Evolutionary conservation across 2,888 invertebrate genomes (phyloP).

Genomic region (Ennomos fuscantarius): DNA sequence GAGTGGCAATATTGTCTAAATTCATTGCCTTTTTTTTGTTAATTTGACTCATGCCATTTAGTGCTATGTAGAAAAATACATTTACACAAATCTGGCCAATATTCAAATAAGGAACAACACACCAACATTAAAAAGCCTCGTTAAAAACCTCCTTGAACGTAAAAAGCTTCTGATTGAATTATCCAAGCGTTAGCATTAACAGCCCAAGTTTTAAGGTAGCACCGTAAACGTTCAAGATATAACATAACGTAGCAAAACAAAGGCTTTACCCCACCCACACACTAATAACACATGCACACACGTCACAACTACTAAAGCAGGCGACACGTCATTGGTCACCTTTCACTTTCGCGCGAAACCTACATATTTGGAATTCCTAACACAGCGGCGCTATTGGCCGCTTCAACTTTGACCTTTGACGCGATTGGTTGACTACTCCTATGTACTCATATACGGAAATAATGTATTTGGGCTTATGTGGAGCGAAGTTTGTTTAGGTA

Average conservation of each 20-base stretch:
- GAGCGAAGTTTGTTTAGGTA: slow-evolving; percentile 36
- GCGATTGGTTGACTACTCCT: slow-evolving; percentile 60
- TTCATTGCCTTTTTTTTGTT: no score
- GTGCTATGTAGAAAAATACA: no score
- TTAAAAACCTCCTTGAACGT: not conserved
- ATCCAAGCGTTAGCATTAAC: slow-evolving; percentile 13
- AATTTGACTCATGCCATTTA: no score
- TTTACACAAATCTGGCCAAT: no score
- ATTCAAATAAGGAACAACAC: no score
- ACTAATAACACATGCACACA: slow-evolving; percentile 52
- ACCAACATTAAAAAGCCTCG: not conserved
- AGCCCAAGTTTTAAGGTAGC: slow-evolving; percentile 20
- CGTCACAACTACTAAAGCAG: slow-evolving; percentile 56
- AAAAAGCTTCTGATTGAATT: slow-evolving; percentile 17
- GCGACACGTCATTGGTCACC: slow-evolving; percentile 69
- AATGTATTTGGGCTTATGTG: slow-evolving; percentile 39
- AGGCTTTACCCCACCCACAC: slow-evolving; percentile 43
- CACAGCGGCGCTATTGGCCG: slow-evolving; percentile 63
- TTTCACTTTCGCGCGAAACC: slow-evolving; percentile 79
- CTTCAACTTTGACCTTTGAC: slow-evolving; percentile 71
- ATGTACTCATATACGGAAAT: slow-evolving; percentile 42
- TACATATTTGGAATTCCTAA: slow-evolving; percentile 78
- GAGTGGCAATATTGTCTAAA: no score
- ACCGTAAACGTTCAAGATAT: slow-evolving; percentile 25
- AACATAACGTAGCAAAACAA: slow-evolving; percentile 31